Evolutionary conservation across 2,113 vertebrate species (phyloP).

Genomic region (Abramis brama): DNA sequence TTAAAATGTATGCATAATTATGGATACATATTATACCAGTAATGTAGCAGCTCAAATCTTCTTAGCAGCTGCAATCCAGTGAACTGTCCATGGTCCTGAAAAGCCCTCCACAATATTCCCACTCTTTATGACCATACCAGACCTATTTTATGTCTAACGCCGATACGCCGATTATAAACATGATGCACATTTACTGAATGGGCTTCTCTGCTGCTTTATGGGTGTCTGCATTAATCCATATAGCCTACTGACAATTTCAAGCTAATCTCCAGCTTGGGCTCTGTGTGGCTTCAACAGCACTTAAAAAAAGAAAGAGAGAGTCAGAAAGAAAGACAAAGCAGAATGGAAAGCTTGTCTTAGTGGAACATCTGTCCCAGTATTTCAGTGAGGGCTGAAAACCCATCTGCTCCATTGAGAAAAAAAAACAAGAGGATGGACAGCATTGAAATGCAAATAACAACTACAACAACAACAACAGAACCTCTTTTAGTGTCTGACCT

Average conservation of each 20-base stretch:
- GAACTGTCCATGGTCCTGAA: conserved; percentile 78
- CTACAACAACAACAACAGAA: conserved; percentile 10
- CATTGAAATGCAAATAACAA: conserved; percentile 44
- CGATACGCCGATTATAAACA: conserved; percentile 18
- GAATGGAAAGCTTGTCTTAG: conserved; percentile 62
- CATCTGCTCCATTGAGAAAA: conserved; percentile 68
- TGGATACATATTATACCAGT: neutral
- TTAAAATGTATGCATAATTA: no score
- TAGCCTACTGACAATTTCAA: conserved; percentile 21
- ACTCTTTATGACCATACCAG: neutral
- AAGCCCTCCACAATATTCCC: neutral
- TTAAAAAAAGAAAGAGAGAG: conserved; percentile 51
- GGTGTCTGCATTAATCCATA: conserved; percentile 41
- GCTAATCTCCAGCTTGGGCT: conserved; percentile 52
- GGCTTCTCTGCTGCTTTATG: conserved; percentile 18
- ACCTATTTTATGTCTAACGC: neutral
- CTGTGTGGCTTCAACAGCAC: conserved; percentile 33
- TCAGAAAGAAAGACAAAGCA: conserved; percentile 59
- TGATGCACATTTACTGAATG: conserved; percentile 56
- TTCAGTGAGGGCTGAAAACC: conserved; percentile 61
- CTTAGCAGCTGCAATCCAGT: neutral
- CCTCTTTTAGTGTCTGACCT: neutral
- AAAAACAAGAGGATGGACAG: conserved; percentile 45
- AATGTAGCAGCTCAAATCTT: neutral
- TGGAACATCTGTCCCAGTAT: conserved; percentile 71